Percentiles rank a stretch among this genome's conserved stretches.
Evolutionary conservation across 2,888 invertebrate species (phyloP).

Genomic region (Thecocarcelia acutangulata): DNA sequence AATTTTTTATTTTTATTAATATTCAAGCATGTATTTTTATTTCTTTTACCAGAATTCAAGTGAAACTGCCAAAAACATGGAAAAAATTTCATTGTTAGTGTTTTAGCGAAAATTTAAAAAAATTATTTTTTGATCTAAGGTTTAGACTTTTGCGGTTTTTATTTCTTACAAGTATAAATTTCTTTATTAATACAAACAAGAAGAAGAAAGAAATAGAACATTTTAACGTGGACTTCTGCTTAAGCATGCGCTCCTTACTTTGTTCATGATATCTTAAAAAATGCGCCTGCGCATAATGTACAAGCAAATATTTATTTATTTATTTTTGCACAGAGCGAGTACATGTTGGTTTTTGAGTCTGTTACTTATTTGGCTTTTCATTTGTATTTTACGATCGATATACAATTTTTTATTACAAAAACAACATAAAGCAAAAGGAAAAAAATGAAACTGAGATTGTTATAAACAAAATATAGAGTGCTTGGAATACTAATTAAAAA

Average conservation of each 20-base stretch:
- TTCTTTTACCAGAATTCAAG: slow-evolving; percentile 60
- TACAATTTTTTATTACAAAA: slow-evolving; percentile 64
- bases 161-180: slow-evolving; percentile 45
- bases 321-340: slow-evolving; percentile 17
- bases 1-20: slow-evolving; percentile 21
- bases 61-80: slow-evolving; percentile 63
- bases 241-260: slow-evolving; percentile 40
- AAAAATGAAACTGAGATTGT: slow-evolving; percentile 72
- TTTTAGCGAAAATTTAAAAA: slow-evolving; percentile 43
- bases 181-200: slow-evolving; percentile 32
- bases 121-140: slow-evolving; percentile 54
- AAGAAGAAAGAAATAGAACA: slow-evolving; percentile 50
- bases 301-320: slow-evolving; percentile 18
- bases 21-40: slow-evolving; percentile 41
- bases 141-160: slow-evolving; percentile 15
- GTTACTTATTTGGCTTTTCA: slow-evolving; percentile 24
- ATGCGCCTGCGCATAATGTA: slow-evolving; percentile 48
- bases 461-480: slow-evolving; percentile 73
- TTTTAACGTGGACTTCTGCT: slow-evolving; percentile 37
- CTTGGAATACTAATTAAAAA: slow-evolving; percentile 77
- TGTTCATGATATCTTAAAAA: slow-evolving; percentile 17
- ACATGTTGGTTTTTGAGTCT: slow-evolving; percentile 13
- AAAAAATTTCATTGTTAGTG: slow-evolving; percentile 54
- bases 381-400: slow-evolving; percentile 58
- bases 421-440: slow-evolving; percentile 60